phyloP scores from a whole-genome alignment of 2,113 vertebrate species.

The Propithecus coquereli region DNA sequence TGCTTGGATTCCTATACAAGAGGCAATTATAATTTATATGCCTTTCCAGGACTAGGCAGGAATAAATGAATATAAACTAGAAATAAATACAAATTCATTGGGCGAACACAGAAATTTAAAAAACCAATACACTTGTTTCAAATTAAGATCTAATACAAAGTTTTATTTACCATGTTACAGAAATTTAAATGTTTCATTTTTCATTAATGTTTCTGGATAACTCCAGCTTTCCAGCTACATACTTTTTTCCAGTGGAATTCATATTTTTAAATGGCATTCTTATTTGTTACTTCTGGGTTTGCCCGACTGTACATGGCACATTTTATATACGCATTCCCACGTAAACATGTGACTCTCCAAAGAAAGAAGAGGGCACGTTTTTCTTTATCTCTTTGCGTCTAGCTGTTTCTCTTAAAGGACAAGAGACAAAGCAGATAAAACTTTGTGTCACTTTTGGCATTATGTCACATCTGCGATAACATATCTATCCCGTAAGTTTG shows the following conservation, averaged over 20 bases:
- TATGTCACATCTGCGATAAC: neutral
- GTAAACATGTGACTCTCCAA: neutral
- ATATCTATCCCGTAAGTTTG: neutral
- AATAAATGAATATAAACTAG: constrained; percentile 19
- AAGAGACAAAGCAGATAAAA: neutral
- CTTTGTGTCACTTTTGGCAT: neutral
- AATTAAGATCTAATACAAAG: neutral
- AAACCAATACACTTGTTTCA: neutral
- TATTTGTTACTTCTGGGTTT: neutral
- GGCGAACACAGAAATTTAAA: neutral
- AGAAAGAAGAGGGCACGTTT: neutral
- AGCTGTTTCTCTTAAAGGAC: neutral
- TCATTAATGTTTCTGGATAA: constrained; percentile 8
- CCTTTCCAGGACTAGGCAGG: neutral
- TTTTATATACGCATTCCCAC: neutral
- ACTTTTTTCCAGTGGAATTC: neutral
- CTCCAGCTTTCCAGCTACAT: neutral
- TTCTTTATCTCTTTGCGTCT: neutral
- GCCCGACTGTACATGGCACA: neutral
- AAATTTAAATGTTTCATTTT: constrained; percentile 18
- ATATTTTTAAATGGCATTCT: neutral
- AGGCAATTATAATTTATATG: neutral
- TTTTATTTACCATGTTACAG: constrained; percentile 22
- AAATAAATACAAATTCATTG: constrained; percentile 15
- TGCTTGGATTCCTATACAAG: neutral